A percentile compares a stretch with the other conserved stretches of the same genome.
These are phyloP conservation scores for Mungos mungo DNA, from an alignment of 2,113 vertebrate genomes.

Conservation along the genomic window DNA sequence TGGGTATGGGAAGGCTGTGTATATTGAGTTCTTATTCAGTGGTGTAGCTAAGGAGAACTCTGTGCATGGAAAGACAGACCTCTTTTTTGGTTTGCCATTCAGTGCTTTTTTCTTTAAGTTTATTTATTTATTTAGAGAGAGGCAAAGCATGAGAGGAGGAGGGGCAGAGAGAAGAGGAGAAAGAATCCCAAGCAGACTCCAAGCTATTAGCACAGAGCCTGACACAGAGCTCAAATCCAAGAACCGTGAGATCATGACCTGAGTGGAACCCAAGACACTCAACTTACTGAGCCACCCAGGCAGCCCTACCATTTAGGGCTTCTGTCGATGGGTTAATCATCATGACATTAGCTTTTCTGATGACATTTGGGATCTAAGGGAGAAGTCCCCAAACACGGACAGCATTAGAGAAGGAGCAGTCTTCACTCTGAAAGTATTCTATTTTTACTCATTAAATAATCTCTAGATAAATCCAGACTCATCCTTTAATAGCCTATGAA, in stretches of 20 bases:
- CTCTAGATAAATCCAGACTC: background rate
- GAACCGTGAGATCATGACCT: too few relatives aligned
- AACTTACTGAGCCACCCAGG: too few relatives aligned
- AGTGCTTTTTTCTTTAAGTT: background rate
- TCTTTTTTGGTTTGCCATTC: background rate
- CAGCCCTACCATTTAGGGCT: background rate
- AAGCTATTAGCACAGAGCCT: too few relatives aligned
- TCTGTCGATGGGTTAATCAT: fast-evolving
- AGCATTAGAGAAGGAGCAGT: background rate
- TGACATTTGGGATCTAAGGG: background rate
- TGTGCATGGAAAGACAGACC: background rate
- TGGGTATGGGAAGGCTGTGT: background rate
- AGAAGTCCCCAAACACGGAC: too few relatives aligned
- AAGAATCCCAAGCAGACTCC: too few relatives aligned
- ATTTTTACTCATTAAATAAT: slow-evolving; percentile 10
- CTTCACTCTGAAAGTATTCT: background rate
- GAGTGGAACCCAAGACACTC: too few relatives aligned
- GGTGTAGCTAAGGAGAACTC: background rate
- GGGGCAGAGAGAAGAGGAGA: too few relatives aligned
- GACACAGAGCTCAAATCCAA: too few relatives aligned
- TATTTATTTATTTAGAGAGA: too few relatives aligned
- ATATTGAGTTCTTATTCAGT: background rate
- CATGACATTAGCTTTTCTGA: background rate
- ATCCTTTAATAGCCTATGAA: slow-evolving; percentile 25
- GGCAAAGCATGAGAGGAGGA: too few relatives aligned